These are phyloP conservation scores for Anthoptus insignis DNA, from an alignment of 2,888 invertebrate genomes.

Conservation along the genomic window DNA sequence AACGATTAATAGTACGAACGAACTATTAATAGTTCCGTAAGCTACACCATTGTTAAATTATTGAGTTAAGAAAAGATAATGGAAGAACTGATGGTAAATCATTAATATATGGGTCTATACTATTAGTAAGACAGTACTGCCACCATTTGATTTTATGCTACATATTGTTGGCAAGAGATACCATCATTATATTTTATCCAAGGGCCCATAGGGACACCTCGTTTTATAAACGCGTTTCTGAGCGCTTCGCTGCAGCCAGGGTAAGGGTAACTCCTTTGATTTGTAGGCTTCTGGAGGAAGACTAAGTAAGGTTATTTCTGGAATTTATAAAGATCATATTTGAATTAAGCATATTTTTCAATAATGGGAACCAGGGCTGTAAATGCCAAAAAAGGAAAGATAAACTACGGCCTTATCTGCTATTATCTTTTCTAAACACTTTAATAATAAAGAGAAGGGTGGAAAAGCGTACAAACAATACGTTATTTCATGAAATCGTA, in stretches of 20 bases:
- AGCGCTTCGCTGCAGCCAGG: slow-evolving; percentile 1
- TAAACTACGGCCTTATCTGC: slow-evolving; percentile 31
- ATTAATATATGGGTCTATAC: not conserved
- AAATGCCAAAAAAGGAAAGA: slow-evolving; percentile 35
- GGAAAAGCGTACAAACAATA: slow-evolving; percentile 41
- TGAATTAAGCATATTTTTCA: not conserved
- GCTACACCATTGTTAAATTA: not conserved
- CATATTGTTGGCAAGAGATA: not conserved
- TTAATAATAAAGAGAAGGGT: slow-evolving; percentile 31
- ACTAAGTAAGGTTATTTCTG: not conserved
- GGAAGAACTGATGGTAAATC: not conserved
- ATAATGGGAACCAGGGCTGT: not conserved
- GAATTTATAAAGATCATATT: not conserved
- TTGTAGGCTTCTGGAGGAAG: not conserved
- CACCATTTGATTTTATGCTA: not conserved
- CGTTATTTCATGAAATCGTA: slow-evolving; percentile 21
- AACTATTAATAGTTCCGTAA: not conserved
- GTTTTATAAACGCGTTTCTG: not conserved
- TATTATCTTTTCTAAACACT: slow-evolving; percentile 33
- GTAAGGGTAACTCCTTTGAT: not conserved
- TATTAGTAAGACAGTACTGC: not conserved
- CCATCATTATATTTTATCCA: not conserved
- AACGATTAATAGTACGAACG: no score
- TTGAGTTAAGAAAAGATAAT: not conserved
- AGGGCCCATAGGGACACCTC: not conserved